Evolutionary conservation across 2,888 invertebrate genomes (phyloP).

Genomic region (Ceraclea dissimilis): DNA sequence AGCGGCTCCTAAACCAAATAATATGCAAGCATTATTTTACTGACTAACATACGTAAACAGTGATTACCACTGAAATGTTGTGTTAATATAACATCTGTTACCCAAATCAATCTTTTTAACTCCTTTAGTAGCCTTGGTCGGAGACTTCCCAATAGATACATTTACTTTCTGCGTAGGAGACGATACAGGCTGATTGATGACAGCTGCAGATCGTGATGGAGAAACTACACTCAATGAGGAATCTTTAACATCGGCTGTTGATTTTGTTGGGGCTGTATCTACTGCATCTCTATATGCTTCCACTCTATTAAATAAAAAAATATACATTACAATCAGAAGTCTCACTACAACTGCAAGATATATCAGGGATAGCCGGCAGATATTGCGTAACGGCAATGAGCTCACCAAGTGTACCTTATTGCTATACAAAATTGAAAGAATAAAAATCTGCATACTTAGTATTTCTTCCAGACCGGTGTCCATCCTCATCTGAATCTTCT

Average conservation of each 20-base stretch:
- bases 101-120: slow-evolving; percentile 53
- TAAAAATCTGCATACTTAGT: background rate
- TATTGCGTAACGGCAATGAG: too few relatives aligned
- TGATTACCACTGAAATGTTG: too few relatives aligned
- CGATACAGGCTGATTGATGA: background rate
- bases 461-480: slow-evolving; percentile 24
- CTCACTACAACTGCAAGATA: too few relatives aligned
- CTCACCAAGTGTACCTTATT: too few relatives aligned
- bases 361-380: too few relatives aligned
- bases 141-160: slow-evolving; percentile 36
- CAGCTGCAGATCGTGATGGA: background rate
- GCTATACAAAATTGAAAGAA: too few relatives aligned
- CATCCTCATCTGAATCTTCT: slow-evolving; percentile 62
- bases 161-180: slow-evolving; percentile 30
- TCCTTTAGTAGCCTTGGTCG: slow-evolving; percentile 28
- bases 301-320: slow-evolving; percentile 33
- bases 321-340: background rate
- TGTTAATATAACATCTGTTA: slow-evolving; percentile 20
- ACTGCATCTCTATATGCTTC: slow-evolving; percentile 48
- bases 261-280: slow-evolving; percentile 34
- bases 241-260: slow-evolving; percentile 7
- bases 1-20: slow-evolving; percentile 48
- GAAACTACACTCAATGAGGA: slow-evolving; percentile 4
- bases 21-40: background rate
- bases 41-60: background rate